phyloP scores from a whole-genome alignment of 1,140 invertebrate species.

The Drepana arcuata region DNA sequence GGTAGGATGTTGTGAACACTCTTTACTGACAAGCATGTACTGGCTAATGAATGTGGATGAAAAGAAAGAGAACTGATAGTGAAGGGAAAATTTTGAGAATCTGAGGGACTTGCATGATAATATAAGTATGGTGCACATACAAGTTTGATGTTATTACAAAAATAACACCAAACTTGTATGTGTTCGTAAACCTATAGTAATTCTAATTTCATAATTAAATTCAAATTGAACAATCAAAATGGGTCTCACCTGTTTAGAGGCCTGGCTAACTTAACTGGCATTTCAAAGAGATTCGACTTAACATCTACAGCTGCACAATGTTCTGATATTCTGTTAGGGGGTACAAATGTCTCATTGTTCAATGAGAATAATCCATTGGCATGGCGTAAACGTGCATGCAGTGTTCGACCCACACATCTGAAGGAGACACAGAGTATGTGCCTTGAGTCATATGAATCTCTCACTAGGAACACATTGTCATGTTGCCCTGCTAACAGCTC shows the following conservation, averaged over 20 bases:
- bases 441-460: slow-evolving; percentile 58
- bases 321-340: slow-evolving; percentile 59
- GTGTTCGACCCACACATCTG: slow-evolving; percentile 56
- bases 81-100: too few relatives aligned
- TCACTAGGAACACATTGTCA: slow-evolving; percentile 62
- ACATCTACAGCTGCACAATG: slow-evolving; percentile 64
- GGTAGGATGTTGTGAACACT: too few relatives aligned
- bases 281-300: slow-evolving; percentile 60
- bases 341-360: slow-evolving; percentile 67
- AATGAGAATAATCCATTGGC: slow-evolving; percentile 62
- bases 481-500: slow-evolving; percentile 60
- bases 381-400: slow-evolving; percentile 58
- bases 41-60: too few relatives aligned
- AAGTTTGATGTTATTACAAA: too few relatives aligned
- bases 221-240: slow-evolving; percentile 2
- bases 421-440: slow-evolving; percentile 65
- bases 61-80: too few relatives aligned
- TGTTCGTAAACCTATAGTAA: slow-evolving; percentile 60
- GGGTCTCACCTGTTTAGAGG: slow-evolving; percentile 53
- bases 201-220: slow-evolving; percentile 1
- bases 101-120: too few relatives aligned
- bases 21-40: too few relatives aligned
- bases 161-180: too few relatives aligned
- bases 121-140: too few relatives aligned
- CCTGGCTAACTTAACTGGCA: slow-evolving; percentile 62